These are phyloP conservation scores for Holacanthus passer DNA, from an alignment of 2,113 vertebrate genomes.

Conservation along the genomic window DNA sequence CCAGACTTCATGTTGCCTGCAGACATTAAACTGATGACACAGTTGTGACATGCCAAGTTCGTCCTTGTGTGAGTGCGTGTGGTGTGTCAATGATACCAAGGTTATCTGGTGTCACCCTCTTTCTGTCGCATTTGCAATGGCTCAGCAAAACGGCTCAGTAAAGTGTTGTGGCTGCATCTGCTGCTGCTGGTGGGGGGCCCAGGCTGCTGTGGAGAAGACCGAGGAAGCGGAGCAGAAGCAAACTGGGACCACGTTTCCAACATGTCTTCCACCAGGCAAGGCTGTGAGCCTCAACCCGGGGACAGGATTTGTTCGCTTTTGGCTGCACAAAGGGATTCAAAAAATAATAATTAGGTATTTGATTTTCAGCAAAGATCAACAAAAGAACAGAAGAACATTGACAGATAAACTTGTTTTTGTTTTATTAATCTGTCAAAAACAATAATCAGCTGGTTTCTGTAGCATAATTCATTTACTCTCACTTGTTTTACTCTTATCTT, in stretches of 20 bases:
- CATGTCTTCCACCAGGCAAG: conserved; percentile 29
- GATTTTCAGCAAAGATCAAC: background rate
- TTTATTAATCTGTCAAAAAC: background rate
- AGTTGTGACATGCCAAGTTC: conserved; percentile 45
- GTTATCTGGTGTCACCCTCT: conserved; percentile 58
- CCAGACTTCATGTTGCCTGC: conserved; percentile 19
- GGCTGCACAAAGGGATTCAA: background rate
- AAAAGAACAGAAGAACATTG: background rate
- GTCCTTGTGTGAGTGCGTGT: conserved; percentile 26
- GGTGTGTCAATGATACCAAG: conserved; percentile 50
- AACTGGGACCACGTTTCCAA: conserved; percentile 32
- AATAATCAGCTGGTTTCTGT: background rate
- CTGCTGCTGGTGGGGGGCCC: conserved; percentile 61
- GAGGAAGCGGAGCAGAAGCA: conserved; percentile 32
- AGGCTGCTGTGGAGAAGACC: conserved; percentile 51
- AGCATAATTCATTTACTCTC: background rate
- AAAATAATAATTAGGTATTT: background rate
- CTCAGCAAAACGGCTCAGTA: conserved; percentile 68
- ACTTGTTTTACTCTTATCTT: background rate
- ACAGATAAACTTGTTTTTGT: background rate
- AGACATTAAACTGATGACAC: conserved; percentile 46
- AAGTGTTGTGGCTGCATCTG: conserved; percentile 76
- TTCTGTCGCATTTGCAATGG: conserved; percentile 51
- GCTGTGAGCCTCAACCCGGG: background rate
- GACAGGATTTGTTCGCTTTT: conserved; percentile 8